Evolutionary conservation across 2,888 invertebrate genomes (phyloP).

Genomic region (Orthosia cruda): DNA sequence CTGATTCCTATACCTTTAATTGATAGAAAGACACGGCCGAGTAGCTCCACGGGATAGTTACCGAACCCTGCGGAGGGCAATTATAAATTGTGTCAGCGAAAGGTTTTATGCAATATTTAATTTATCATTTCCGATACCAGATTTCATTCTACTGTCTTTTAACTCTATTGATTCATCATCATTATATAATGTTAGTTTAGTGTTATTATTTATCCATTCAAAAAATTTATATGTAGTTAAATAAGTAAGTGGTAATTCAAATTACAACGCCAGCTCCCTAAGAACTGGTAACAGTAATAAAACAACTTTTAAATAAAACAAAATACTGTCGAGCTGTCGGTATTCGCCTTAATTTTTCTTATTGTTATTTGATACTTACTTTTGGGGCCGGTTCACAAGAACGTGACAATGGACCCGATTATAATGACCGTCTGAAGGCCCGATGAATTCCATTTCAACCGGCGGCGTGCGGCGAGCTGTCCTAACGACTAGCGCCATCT

Average conservation of each 20-base stretch:
- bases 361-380: constrained; percentile 69
- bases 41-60: constrained; percentile 17
- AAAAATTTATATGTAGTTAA: neutral
- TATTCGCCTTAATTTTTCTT: constrained; percentile 66
- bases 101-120: constrained; percentile 20
- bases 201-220: neutral
- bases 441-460: constrained; percentile 60
- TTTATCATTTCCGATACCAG: constrained; percentile 12
- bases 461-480: constrained; percentile 17
- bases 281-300: constrained; percentile 30
- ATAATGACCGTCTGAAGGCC: constrained; percentile 63
- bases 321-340: constrained; percentile 47
- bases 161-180: constrained; percentile 1
- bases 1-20: constrained; percentile 32
- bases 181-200: neutral
- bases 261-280: constrained; percentile 15
- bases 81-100: constrained; percentile 27
- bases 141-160: constrained; percentile 7
- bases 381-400: constrained; percentile 63
- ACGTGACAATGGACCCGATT: constrained; percentile 69
- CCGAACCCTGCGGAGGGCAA: neutral
- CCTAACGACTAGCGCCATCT: constrained; percentile 65
- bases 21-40: constrained; percentile 21
- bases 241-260: neutral
- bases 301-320: constrained; percentile 59